phyloP scores from a whole-genome alignment of 2,797 vertebrate species.

The Zalophus californianus region DNA sequence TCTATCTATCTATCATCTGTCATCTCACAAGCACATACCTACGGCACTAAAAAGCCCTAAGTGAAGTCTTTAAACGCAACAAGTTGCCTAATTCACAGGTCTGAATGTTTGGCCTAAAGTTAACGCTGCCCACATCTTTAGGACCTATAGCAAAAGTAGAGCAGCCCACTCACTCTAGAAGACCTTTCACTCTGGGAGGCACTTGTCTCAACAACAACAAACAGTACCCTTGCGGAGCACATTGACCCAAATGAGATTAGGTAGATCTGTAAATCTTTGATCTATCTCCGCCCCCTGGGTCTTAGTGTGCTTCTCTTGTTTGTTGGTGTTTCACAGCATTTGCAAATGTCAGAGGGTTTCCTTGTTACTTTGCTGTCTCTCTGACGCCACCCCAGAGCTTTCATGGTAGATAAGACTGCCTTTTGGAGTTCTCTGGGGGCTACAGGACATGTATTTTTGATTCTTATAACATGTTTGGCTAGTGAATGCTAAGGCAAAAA shows the following conservation, averaged over 20 bases:
- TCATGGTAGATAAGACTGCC: neutral
- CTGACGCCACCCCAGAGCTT: neutral
- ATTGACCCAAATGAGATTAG: slow-evolving; percentile 9
- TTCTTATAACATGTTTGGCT: neutral
- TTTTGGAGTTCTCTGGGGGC: neutral
- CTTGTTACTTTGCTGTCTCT: slow-evolving; percentile 57
- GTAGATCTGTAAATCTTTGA: slow-evolving; percentile 45
- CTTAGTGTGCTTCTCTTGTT: slow-evolving; percentile 54
- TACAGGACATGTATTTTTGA: neutral
- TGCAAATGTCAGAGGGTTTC: slow-evolving; percentile 74
- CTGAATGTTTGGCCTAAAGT: slow-evolving; percentile 38
- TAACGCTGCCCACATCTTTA: slow-evolving; percentile 14
- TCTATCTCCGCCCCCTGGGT: neutral
- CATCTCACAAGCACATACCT: neutral
- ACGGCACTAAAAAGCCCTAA: slow-evolving; percentile 13
- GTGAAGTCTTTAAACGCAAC: neutral
- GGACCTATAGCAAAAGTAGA: slow-evolving; percentile 29
- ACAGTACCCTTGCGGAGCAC: neutral
- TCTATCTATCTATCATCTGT: neutral
- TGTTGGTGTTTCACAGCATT: slow-evolving; percentile 53
- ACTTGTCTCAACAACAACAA: neutral
- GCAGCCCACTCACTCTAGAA: neutral
- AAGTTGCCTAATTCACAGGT: slow-evolving; percentile 25
- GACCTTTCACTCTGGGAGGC: slow-evolving; percentile 27
- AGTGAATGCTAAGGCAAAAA: neutral